Percentiles rank a stretch among this genome's conserved stretches.
Evolutionary conservation across 2,888 invertebrate genomes (phyloP).

Genomic region (Polydrusus pterygomalis): DNA sequence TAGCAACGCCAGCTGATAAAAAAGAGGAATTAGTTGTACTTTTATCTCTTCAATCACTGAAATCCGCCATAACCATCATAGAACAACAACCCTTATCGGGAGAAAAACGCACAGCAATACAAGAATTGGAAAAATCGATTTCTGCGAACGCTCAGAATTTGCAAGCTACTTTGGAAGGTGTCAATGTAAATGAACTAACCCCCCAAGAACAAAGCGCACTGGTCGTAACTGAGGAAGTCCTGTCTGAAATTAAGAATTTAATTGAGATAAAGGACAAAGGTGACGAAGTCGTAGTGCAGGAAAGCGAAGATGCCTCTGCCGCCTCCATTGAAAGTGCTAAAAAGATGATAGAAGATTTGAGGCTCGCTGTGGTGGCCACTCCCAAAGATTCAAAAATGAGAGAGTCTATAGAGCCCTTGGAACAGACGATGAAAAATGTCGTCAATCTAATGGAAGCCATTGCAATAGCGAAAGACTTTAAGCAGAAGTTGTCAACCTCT

Average conservation of each 20-base stretch:
- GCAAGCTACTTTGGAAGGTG: slow-evolving; percentile 50
- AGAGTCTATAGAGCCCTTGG: slow-evolving; percentile 66
- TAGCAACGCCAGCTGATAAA: background rate
- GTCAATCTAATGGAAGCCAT: slow-evolving; percentile 69
- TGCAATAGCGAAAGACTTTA: slow-evolving; percentile 59
- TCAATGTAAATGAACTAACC: slow-evolving; percentile 53
- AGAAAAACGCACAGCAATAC: slow-evolving; percentile 62
- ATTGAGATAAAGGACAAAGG: slow-evolving; percentile 57
- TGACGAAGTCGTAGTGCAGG: slow-evolving; percentile 29
- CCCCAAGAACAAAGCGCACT: slow-evolving; percentile 66
- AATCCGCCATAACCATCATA: slow-evolving; percentile 62
- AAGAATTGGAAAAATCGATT: slow-evolving; percentile 67
- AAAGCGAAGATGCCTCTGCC: slow-evolving; percentile 31
- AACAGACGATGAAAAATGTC: slow-evolving; percentile 69
- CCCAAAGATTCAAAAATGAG: slow-evolving; percentile 66
- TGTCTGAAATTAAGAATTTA: slow-evolving; percentile 63
- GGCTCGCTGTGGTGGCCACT: slow-evolving; percentile 66
- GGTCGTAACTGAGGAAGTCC: slow-evolving; percentile 63
- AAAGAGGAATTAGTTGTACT: slow-evolving; percentile 56
- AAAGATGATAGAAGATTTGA: slow-evolving; percentile 66
- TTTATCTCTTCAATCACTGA: slow-evolving; percentile 61
- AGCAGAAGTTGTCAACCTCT: slow-evolving; percentile 54
- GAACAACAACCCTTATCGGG: slow-evolving; percentile 63
- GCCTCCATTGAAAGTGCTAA: slow-evolving; percentile 65
- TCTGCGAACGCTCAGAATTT: slow-evolving; percentile 61